Conservation (phyloP, 2,113 vertebrate genomes). For the Xiphophorus couchianus region DNA sequence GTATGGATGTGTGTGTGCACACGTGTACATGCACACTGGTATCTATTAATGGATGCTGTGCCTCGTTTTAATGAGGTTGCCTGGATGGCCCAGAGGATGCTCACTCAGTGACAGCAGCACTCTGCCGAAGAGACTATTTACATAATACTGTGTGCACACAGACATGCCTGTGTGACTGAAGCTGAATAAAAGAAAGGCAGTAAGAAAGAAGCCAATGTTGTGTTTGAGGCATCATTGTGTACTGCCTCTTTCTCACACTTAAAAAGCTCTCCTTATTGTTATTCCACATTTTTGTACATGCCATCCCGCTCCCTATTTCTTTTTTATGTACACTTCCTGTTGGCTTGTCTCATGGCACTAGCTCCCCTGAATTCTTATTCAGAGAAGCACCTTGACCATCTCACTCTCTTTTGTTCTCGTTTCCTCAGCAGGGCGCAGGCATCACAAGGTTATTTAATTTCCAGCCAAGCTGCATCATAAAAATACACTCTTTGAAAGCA, state of each 20-base stretch:
- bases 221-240: constrained; percentile 72
- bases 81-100: constrained; percentile 77
- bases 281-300: constrained; percentile 73
- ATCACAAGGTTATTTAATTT: constrained; percentile 65
- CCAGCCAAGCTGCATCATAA: constrained; percentile 16
- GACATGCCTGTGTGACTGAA: constrained; percentile 71
- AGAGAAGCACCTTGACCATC: constrained; percentile 57
- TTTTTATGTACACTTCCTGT: constrained; percentile 50
- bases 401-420: constrained; percentile 53
- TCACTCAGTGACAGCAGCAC: constrained; percentile 75
- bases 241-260: constrained; percentile 64
- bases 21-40: constrained; percentile 37
- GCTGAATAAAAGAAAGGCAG: constrained; percentile 69
- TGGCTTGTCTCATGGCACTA: constrained; percentile 58
- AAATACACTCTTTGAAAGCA: constrained; percentile 20
- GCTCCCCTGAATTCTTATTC: constrained; percentile 57
- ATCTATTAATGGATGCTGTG: constrained; percentile 76
- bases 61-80: constrained; percentile 80
- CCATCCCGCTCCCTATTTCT: constrained; percentile 51
- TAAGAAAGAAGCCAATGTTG: constrained; percentile 66
- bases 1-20: constrained; percentile 17
- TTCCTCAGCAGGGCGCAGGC: constrained; percentile 42
- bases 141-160: constrained; percentile 80
- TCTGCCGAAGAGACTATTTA: constrained; percentile 78
- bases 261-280: constrained; percentile 71